Conservation (phyloP, 2,888 invertebrate species). For the Stenurella melanura region DNA sequence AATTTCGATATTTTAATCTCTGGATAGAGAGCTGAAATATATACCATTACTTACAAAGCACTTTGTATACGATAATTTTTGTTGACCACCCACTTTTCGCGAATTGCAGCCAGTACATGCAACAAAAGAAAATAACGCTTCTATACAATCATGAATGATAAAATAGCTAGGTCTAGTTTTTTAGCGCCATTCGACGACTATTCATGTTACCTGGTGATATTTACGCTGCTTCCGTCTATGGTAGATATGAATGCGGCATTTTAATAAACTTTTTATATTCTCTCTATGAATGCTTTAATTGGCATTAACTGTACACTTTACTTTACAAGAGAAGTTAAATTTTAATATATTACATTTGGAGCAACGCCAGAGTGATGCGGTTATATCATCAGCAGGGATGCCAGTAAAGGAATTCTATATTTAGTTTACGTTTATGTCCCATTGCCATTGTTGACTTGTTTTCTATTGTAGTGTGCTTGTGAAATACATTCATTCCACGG, state of each 20-base stretch:
- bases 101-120: too few relatives aligned
- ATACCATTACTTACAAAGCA: too few relatives aligned
- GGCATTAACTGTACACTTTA: constrained; percentile 17
- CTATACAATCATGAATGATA: too few relatives aligned
- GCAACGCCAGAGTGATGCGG: constrained; percentile 30
- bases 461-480: constrained; percentile 14
- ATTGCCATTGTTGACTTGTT: constrained; percentile 27
- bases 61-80: too few relatives aligned
- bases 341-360: constrained; percentile 32
- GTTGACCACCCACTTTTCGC: too few relatives aligned
- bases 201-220: background rate
- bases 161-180: too few relatives aligned
- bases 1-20: too few relatives aligned
- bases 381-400: constrained; percentile 34
- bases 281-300: constrained; percentile 22
- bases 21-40: too few relatives aligned
- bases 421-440: constrained; percentile 29
- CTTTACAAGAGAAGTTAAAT: constrained; percentile 9
- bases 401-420: constrained; percentile 32
- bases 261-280: constrained; percentile 25
- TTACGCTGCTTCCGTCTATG: background rate
- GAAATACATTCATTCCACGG: constrained; percentile 11
- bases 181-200: too few relatives aligned
- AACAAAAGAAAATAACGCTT: too few relatives aligned
- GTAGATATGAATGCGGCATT: background rate